These are phyloP conservation scores for Choristoneura fumiferana DNA, from an alignment of 1,140 invertebrate species.

Conservation along the genomic window DNA sequence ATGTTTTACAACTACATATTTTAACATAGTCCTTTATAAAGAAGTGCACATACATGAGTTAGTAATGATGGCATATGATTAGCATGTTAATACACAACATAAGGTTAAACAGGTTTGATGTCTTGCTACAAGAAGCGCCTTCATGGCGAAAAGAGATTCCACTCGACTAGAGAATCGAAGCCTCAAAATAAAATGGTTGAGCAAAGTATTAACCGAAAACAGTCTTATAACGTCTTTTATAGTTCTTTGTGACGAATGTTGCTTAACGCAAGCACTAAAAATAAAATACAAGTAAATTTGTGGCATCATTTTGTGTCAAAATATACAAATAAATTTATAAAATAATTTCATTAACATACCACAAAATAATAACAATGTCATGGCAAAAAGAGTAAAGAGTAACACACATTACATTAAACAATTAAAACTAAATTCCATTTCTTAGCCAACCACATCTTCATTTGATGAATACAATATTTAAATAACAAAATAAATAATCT, in stretches of 20 bases:
- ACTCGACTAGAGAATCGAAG: conserved; percentile 41
- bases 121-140: background rate
- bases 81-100: conserved; percentile 29
- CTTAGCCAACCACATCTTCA: conserved; percentile 30
- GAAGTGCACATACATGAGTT: conserved; percentile 19
- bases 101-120: background rate
- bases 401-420: conserved; percentile 36
- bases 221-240: conserved; percentile 41
- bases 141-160: conserved; percentile 33
- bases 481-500: conserved; percentile 69
- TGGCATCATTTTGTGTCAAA: conserved; percentile 10
- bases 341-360: conserved; percentile 27
- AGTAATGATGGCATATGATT: conserved; percentile 39
- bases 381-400: conserved; percentile 45
- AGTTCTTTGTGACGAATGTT: background rate
- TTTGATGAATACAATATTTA: conserved; percentile 37
- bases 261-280: conserved; percentile 2
- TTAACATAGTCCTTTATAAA: background rate
- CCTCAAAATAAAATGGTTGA: conserved; percentile 42
- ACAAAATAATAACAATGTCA: conserved; percentile 37
- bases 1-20: background rate
- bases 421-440: conserved; percentile 34
- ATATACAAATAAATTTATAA: conserved; percentile 22
- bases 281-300: conserved; percentile 6
- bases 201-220: conserved; percentile 38